Evolutionary conservation across 2,888 invertebrate species (phyloP).

Genomic region (Bombyx huttoni): DNA sequence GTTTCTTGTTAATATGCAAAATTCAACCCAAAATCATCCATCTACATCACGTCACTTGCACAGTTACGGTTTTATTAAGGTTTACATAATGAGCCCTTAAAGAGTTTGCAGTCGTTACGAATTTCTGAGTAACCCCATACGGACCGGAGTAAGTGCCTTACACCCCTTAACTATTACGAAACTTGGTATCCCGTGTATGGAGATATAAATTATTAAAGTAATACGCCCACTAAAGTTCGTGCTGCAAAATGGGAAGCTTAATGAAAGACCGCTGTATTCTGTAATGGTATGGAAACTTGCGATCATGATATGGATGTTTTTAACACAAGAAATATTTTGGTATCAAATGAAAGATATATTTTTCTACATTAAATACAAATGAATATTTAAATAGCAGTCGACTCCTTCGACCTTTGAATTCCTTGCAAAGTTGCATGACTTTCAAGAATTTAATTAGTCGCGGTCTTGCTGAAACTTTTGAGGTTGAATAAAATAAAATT

Average conservation of each 20-base stretch:
- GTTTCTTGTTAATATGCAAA: neutral
- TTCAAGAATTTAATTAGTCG: neutral
- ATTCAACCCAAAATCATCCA: conserved; percentile 2
- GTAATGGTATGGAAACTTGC: too few relatives aligned
- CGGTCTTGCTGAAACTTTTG: neutral
- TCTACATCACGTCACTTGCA: conserved; percentile 1
- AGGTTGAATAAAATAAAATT: neutral
- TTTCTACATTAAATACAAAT: too few relatives aligned
- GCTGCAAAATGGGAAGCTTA: neutral
- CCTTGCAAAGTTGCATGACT: neutral
- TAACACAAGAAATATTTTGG: too few relatives aligned
- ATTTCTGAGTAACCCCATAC: conserved; percentile 8
- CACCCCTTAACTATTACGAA: conserved; percentile 12
- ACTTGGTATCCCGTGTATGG: conserved; percentile 10
- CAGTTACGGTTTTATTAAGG: conserved; percentile 5
- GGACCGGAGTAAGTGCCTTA: conserved; percentile 5
- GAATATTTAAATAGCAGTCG: too few relatives aligned
- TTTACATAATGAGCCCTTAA: conserved; percentile 7
- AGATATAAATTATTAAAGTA: conserved; percentile 16
- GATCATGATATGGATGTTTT: too few relatives aligned
- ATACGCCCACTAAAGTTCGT: neutral
- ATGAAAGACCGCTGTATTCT: neutral
- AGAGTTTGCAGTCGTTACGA: conserved; percentile 6
- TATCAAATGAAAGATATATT: too few relatives aligned
- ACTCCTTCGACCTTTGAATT: too few relatives aligned